phyloP scores from a whole-genome alignment of 2,113 vertebrate species.

The Jacana jacana region DNA sequence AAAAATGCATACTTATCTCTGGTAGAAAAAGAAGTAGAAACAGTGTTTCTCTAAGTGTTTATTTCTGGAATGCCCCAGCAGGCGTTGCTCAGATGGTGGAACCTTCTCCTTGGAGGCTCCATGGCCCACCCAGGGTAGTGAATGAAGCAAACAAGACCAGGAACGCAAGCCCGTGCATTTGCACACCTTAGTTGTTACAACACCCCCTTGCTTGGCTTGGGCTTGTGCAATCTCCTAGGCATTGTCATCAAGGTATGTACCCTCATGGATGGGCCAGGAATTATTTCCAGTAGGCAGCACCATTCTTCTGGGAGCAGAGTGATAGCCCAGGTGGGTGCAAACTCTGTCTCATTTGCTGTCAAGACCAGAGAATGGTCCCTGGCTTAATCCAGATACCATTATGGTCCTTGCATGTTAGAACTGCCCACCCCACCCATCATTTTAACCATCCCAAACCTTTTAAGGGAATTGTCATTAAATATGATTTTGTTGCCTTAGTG shows the following conservation, averaged over 20 bases:
- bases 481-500: neutral
- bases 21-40: neutral
- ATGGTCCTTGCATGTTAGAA: neutral
- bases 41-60: neutral
- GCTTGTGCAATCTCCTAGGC: neutral
- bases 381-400: neutral
- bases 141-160: neutral
- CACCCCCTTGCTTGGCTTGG: neutral
- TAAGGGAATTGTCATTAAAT: neutral
- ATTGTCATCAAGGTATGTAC: neutral
- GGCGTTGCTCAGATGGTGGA: neutral
- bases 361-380: neutral
- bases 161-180: neutral
- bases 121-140: neutral
- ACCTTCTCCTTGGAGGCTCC: neutral
- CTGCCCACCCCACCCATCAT: neutral
- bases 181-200: neutral
- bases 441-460: neutral
- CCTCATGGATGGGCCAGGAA: too few species aligned
- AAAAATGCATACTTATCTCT: neutral
- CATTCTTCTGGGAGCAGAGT: neutral
- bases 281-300: neutral
- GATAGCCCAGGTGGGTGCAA: neutral
- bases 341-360: neutral
- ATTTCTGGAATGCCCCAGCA: neutral